These are phyloP conservation scores for Teleiodes luculella DNA, from an alignment of 2,888 invertebrate genomes.

Conservation along the genomic window DNA sequence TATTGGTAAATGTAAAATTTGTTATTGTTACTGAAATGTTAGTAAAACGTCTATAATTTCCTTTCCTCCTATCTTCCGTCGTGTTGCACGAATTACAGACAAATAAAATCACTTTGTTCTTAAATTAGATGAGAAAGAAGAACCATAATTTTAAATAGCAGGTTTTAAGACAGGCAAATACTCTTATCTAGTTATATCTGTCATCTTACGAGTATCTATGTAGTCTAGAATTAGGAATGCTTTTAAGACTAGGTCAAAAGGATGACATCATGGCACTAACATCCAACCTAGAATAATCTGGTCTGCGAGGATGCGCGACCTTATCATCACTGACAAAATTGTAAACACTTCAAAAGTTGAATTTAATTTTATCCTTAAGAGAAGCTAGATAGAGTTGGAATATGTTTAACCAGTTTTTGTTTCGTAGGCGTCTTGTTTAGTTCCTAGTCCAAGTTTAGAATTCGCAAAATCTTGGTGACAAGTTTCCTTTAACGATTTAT, in stretches of 20 bases:
- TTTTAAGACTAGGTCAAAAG: not conserved
- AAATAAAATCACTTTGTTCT: no score
- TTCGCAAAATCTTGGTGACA: not conserved
- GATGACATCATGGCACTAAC: not conserved
- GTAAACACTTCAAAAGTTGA: not conserved
- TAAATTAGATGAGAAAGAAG: no score
- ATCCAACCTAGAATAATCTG: not conserved
- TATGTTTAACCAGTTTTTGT: not conserved
- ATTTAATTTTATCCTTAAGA: not conserved
- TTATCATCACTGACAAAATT: not conserved
- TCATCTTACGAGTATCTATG: no score
- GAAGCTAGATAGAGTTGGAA: not conserved
- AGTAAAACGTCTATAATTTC: no score
- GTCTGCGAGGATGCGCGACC: not conserved
- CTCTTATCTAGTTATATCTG: no score
- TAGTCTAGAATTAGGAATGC: no score
- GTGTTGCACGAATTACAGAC: no score
- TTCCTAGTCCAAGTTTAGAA: conserved; percentile 1
- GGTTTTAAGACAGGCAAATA: no score
- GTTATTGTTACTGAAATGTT: no score
- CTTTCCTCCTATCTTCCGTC: no score
- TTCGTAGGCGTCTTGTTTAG: conserved; percentile 6
- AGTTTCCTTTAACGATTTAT: conserved; percentile 2
- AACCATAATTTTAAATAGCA: no score
- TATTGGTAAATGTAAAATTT: no score